A percentile compares a stretch with the other conserved stretches of the same genome.
Evolutionary conservation across 2,888 invertebrate species (phyloP).

Genomic region (Leptinotarsa rubiginosa): DNA sequence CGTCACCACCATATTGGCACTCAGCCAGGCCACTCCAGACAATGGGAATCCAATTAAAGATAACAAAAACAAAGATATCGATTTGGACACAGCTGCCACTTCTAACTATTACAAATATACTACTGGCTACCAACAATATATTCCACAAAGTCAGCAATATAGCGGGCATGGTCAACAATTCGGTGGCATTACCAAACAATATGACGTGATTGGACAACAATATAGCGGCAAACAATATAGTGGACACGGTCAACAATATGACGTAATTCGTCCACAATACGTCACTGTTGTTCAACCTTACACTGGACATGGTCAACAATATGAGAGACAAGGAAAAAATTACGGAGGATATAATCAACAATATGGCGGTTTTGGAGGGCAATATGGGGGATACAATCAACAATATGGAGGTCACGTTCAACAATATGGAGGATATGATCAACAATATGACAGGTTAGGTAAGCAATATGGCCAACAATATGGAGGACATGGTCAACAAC

Average conservation of each 20-base stretch:
- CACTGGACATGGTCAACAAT: too few species aligned
- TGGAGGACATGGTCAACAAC: background rate
- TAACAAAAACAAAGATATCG: background rate
- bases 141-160: too few species aligned
- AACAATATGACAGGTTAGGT: background rate
- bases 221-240: too few species aligned
- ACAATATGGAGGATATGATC: background rate
- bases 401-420: background rate
- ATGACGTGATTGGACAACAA: too few species aligned
- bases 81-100: background rate
- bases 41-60: background rate
- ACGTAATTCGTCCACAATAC: too few species aligned
- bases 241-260: too few species aligned
- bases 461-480: background rate
- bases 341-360: too few species aligned
- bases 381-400: background rate
- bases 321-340: too few species aligned
- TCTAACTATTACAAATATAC: background rate
- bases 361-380: background rate
- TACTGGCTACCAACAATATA: too few species aligned
- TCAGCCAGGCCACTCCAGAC: background rate
- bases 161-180: too few species aligned
- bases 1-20: background rate
- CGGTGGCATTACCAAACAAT: too few species aligned
- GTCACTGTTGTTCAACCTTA: too few species aligned